Evolutionary conservation across 2,113 vertebrate genomes (phyloP).

Genomic region (Brachyhypopomus occidentalis): DNA sequence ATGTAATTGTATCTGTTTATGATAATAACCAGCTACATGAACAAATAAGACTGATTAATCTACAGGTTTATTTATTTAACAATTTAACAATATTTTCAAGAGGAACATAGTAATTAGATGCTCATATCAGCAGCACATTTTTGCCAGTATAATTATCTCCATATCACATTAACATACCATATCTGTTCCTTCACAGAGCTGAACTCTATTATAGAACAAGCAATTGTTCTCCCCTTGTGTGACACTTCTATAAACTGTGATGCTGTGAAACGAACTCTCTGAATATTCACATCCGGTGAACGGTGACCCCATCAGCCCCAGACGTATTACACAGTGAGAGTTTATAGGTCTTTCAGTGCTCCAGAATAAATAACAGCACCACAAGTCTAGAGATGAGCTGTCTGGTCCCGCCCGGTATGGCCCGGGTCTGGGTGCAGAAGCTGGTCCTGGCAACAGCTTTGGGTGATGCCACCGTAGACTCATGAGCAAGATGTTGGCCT

Average conservation of each 20-base stretch:
- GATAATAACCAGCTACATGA: background rate
- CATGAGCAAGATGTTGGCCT: constrained; percentile 52
- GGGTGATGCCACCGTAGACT: constrained; percentile 59
- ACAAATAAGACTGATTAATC: background rate
- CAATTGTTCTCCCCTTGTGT: background rate
- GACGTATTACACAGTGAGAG: constrained; percentile 20
- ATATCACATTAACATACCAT: background rate
- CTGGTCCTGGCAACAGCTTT: constrained; percentile 64
- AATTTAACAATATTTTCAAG: background rate
- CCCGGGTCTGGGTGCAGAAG: constrained; percentile 56
- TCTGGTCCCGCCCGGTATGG: constrained; percentile 50
- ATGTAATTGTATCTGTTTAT: background rate
- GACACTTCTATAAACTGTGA: background rate
- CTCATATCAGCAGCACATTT: background rate
- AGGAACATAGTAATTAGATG: background rate
- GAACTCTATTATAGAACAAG: background rate
- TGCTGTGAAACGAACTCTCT: background rate
- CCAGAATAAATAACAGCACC: background rate
- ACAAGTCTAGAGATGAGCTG: constrained; percentile 38
- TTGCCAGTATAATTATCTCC: constrained; percentile 9
- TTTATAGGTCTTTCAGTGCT: constrained; percentile 18
- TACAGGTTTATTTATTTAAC: background rate
- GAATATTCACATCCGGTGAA: background rate
- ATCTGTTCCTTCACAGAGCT: background rate
- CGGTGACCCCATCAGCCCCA: constrained; percentile 12